Base-by-base conservation (phyloP, 2,888 invertebrate species). In the Cephus nigrinus region DNA sequence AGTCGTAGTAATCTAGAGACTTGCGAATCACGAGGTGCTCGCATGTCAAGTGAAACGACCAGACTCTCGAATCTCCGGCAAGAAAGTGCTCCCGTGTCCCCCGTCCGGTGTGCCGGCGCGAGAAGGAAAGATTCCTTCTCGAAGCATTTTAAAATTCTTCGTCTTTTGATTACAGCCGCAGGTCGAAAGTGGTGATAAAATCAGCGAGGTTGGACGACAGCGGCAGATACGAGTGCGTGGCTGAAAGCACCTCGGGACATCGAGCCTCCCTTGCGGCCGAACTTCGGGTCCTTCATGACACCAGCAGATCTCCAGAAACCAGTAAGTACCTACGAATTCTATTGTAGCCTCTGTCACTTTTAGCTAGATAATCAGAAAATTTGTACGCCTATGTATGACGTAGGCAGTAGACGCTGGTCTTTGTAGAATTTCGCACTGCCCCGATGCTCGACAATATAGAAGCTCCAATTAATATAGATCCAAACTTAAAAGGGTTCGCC, bases 221-320 rank as follows among this genome's bases (percentile, higher is more conserved):
- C 86, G 97, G 96, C 89, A 93, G 93, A 88, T 97, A 97, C 93
- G 96, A 96, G 92, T 97, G 97, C 92, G 93, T 96, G 88, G 96
- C 96, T 82, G 95, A 95, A 90, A 95, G 95, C 84, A 94, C 94
- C 82, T 93, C 94, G 84, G 94, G 94, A 80, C 93, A 94, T 81
- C 92, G 93, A 80, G 94, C 94, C 83, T 91, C 93, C 80, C 92
- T 93, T 77, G 90, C 92, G 79, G 93, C 94, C 86, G 93, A 91
- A 87, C 92, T 92, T 89, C 91, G 91, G 90, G 92, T 92, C 89
- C 88, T 87, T 87, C 90, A 90, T 87, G 92, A 92, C 90, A 87
- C 87, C 82, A 32, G 31, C 69, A 91, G 90, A 93, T 90, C 93
- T 93, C 90, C 93, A 88, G 91, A 91, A 92, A 91, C 90, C 92